phyloP scores from a whole-genome alignment of 2,888 invertebrate genomes.

The Baronia brevicornis region DNA sequence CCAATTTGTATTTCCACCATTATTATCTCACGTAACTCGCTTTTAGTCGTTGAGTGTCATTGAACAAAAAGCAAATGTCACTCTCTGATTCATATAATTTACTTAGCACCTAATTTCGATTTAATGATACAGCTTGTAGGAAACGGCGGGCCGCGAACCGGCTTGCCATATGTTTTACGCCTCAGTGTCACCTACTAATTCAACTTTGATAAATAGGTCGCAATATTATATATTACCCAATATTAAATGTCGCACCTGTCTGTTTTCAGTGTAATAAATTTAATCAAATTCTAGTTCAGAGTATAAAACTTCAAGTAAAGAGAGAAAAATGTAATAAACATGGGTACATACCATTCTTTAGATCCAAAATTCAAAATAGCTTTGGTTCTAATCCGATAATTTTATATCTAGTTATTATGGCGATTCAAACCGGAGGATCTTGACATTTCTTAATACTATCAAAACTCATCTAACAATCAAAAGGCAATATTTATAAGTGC shows the following conservation, averaged over 20 bases:
- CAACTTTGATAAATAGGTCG: constrained; percentile 62
- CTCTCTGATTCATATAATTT: constrained; percentile 47
- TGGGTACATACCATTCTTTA: too few relatives aligned
- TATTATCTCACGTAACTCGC: constrained; percentile 6
- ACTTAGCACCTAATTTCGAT: constrained; percentile 55
- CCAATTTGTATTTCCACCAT: constrained; percentile 8
- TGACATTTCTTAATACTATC: too few relatives aligned
- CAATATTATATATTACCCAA: constrained; percentile 41
- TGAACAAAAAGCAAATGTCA: constrained; percentile 14
- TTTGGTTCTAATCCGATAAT: too few relatives aligned
- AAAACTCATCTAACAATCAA: too few relatives aligned
- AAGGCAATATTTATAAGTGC: too few relatives aligned
- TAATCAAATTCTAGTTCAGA: background rate
- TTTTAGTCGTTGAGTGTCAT: constrained; percentile 6
- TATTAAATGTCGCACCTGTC: constrained; percentile 22
- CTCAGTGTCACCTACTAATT: constrained; percentile 63
- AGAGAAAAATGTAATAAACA: too few relatives aligned
- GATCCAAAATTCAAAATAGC: too few relatives aligned
- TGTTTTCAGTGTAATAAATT: constrained; percentile 4
- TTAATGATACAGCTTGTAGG: constrained; percentile 44
- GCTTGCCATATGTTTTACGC: constrained; percentile 58
- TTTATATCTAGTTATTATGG: too few relatives aligned
- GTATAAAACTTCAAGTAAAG: too few relatives aligned
- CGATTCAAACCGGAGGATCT: too few relatives aligned
- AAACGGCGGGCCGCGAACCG: constrained; percentile 39